Conservation (phyloP, 2,113 vertebrate genomes). For the Thymallus thymallus region DNA sequence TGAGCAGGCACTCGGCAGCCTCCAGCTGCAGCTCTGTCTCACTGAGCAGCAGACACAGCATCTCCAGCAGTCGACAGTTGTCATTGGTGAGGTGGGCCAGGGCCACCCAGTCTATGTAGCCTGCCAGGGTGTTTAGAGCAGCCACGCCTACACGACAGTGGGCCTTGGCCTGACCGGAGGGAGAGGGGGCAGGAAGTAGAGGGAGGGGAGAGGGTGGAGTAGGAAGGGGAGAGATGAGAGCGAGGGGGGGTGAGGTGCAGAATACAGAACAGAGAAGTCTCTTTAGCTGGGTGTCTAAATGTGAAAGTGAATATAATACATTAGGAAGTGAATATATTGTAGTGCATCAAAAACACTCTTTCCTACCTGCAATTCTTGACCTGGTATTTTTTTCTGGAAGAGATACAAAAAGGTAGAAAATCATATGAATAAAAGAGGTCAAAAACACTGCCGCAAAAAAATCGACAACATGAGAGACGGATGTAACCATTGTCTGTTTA, state of each 20-base stretch:
- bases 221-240: too few species aligned
- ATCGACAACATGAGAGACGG: neutral
- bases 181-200: too few species aligned
- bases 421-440: too few species aligned
- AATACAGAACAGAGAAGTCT: too few species aligned
- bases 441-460: neutral
- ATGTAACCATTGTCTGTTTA: constrained; percentile 38
- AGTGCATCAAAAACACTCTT: neutral
- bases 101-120: constrained; percentile 96
- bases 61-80: constrained; percentile 90
- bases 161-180: constrained; percentile 78
- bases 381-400: constrained; percentile 80
- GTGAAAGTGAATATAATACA: neutral
- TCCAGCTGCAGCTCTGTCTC: constrained; percentile 93
- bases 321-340: too few species aligned
- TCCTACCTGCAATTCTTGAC: constrained; percentile 85
- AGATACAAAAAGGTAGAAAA: constrained; percentile 13
- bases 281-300: neutral
- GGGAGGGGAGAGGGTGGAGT: too few species aligned
- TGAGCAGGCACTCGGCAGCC: constrained; percentile 93
- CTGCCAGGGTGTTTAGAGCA: constrained; percentile 89
- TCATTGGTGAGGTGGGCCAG: constrained; percentile 86
- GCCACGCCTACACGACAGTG: constrained; percentile 88
- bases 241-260: neutral
- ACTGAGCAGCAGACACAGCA: constrained; percentile 87